These are phyloP conservation scores for Trichopria drosophilae DNA, from an alignment of 2,888 invertebrate genomes.

Conservation along the genomic window DNA sequence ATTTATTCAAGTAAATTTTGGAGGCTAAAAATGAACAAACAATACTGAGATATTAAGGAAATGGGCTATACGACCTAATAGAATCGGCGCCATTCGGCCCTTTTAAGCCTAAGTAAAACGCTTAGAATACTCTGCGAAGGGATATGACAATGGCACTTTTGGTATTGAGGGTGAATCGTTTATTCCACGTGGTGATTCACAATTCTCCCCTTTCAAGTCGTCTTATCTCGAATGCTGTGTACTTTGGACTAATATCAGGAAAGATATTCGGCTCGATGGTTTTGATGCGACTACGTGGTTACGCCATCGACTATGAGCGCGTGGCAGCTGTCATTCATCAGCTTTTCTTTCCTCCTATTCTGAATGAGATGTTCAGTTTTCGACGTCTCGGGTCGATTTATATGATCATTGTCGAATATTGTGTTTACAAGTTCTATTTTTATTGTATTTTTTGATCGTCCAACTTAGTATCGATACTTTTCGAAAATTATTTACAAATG, in stretches of 20 bases:
- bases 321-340: constrained; percentile 29
- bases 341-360: constrained; percentile 32
- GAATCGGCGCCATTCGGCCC: constrained; percentile 41
- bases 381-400: too few relatives aligned
- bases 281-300: constrained; percentile 18
- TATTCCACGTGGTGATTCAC: constrained; percentile 41
- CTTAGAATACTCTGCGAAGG: constrained; percentile 41
- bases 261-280: too few relatives aligned
- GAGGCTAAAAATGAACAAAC: too few relatives aligned
- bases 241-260: too few relatives aligned
- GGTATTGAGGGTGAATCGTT: constrained; percentile 37
- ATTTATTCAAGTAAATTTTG: too few relatives aligned
- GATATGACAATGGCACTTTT: constrained; percentile 35
- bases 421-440: too few relatives aligned
- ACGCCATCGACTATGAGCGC: constrained; percentile 25
- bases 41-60: too few relatives aligned
- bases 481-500: too few relatives aligned
- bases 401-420: too few relatives aligned
- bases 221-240: constrained; percentile 17
- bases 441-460: too few relatives aligned
- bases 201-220: constrained; percentile 21
- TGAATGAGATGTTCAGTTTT: too few relatives aligned
- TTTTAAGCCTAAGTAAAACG: constrained; percentile 47
- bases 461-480: too few relatives aligned
- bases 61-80: constrained; percentile 42